Evolutionary conservation across 2,888 invertebrate genomes (phyloP).

Genomic region (Lepidochrysops patricia): DNA sequence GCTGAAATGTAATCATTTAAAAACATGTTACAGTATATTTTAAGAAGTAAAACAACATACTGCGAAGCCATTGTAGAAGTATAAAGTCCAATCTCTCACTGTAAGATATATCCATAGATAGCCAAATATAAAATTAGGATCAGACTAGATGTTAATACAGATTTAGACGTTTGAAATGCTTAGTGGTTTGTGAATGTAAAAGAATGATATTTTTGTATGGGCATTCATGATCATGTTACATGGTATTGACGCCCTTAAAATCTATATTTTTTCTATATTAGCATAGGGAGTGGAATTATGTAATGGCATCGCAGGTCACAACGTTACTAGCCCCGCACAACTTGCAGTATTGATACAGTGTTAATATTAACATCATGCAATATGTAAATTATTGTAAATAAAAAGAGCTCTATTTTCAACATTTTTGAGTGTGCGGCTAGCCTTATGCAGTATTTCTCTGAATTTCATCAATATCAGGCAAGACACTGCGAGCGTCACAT

Average conservation of each 20-base stretch:
- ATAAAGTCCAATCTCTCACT: conserved; percentile 11
- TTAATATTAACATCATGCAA: no score
- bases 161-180: conserved; percentile 36
- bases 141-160: conserved; percentile 12
- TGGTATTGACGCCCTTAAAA: conserved; percentile 9
- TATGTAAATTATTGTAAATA: no score
- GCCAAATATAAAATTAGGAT: conserved; percentile 15
- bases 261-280: conserved; percentile 13
- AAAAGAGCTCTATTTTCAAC: no score
- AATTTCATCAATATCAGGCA: neutral
- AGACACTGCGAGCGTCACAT: neutral
- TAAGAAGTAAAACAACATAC: neutral
- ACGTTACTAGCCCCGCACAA: no score
- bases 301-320: neutral
- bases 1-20: neutral
- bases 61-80: neutral
- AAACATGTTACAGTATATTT: neutral
- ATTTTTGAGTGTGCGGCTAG: no score
- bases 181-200: conserved; percentile 57
- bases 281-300: neutral
- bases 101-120: conserved; percentile 17
- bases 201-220: conserved; percentile 71
- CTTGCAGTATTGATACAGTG: neutral
- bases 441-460: neutral
- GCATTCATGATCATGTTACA: conserved; percentile 30